These are phyloP conservation scores for Darevskia nairensis DNA, from an alignment of 2,797 vertebrate species.

Conservation along the genomic window DNA sequence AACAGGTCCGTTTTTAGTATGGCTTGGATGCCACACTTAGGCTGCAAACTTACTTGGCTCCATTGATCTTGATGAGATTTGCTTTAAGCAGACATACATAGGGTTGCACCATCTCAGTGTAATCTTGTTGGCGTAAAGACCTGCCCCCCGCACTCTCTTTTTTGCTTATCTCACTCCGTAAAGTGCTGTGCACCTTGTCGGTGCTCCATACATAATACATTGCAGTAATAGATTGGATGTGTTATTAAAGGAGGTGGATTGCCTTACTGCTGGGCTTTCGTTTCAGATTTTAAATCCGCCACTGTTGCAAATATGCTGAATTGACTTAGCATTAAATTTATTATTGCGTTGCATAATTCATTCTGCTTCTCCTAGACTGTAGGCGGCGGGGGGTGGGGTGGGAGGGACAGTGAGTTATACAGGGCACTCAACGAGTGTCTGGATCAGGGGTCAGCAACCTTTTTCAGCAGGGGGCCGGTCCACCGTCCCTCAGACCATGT, in stretches of 20 bases:
- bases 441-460: no score
- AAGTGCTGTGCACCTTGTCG: background rate
- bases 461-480: no score
- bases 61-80: no score
- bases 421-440: background rate
- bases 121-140: background rate
- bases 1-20: no score
- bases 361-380: background rate
- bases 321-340: background rate
- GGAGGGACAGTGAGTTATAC: no score
- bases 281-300: constrained; percentile 6
- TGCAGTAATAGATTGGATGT: constrained; percentile 13
- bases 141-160: no score
- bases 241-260: background rate
- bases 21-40: no score
- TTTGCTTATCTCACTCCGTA: background rate
- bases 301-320: background rate
- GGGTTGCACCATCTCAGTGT: background rate
- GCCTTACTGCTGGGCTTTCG: background rate
- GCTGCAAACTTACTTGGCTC: no score
- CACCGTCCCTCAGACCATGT: no score
- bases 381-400: no score
- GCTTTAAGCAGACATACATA: background rate
- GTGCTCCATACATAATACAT: constrained; percentile 8
- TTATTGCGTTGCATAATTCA: background rate